Evolutionary conservation across 2,113 vertebrate species (phyloP), one percentile per base, ranked within the genome.

Genomic region (Mungos mungo): DNA sequence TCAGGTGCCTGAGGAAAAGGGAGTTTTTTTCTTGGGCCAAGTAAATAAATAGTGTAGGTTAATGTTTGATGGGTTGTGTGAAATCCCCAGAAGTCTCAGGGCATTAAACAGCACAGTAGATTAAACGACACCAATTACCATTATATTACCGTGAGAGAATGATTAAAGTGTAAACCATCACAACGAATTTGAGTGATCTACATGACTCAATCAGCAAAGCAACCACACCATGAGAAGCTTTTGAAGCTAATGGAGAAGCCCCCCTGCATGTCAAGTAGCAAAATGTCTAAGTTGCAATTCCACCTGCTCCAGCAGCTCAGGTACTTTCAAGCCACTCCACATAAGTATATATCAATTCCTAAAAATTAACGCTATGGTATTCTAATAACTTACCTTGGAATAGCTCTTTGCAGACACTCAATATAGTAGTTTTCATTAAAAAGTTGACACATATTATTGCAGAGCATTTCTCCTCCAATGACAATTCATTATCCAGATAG

Each of bases 101-200:
- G 69, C 93, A 90, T 97, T 98, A 97, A 98, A 97, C 95, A 98
- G 96, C 98, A 98, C 96, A 96, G 98, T 94, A 97, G 97, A 98
- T 98, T 98, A 98, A 98, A 98, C 18, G 89, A 95, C 97, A 98
- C 81, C 96, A 96, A 31, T 98, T 98, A 97, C 97, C 93, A 93
- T 97, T 97, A 93, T 97, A 98, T 98, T 98, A 95, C 93, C 77
- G 23, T 95, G 98, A 95, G 97, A 97, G 98, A 98, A 95, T 86
- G 95, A 98, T 98, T 98, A 98, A 98, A 97, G 77, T 89, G 82
- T 97, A 97, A 98, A 98, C 97, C 92, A 90, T 98, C 95, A 88
- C 94, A 77, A 98, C 31, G 87, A 90, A 88, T 98, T 80, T 95
- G 97, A 97, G 80, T 88, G 89, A 92, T 71, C 71, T 96, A 72